Conservation (phyloP, 2,888 invertebrate genomes). For the Drosophila nigricruria region DNA sequence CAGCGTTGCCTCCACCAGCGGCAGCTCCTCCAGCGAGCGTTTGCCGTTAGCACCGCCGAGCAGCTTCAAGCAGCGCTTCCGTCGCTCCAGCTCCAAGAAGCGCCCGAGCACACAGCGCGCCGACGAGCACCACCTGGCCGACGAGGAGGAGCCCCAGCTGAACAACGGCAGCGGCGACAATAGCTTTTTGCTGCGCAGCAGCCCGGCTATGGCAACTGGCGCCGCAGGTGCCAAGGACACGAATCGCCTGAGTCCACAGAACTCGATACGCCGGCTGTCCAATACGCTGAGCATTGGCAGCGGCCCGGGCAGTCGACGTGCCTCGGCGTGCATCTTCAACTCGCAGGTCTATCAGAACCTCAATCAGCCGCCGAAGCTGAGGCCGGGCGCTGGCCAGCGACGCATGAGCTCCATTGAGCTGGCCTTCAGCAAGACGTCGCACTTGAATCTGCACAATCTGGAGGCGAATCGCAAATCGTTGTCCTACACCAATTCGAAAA, state of each 20-base stretch:
- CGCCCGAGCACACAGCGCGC: slow-evolving; percentile 58
- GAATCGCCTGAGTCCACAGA: slow-evolving; percentile 89
- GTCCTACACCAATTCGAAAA: slow-evolving; percentile 84
- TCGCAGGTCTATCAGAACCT: slow-evolving; percentile 85
- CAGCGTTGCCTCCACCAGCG: slow-evolving; percentile 28
- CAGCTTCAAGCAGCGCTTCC: slow-evolving; percentile 87
- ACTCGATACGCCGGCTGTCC: slow-evolving; percentile 87
- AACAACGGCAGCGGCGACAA: slow-evolving; percentile 90
- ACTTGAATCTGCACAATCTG: slow-evolving; percentile 84
- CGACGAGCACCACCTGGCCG: slow-evolving; percentile 85
- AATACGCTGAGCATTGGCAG: slow-evolving; percentile 81
- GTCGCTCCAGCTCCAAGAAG: slow-evolving; percentile 90
- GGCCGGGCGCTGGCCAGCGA: slow-evolving; percentile 72
- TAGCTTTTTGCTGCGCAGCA: slow-evolving; percentile 85
- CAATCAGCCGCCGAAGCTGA: slow-evolving; percentile 84
- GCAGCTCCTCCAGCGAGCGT: slow-evolving; percentile 16
- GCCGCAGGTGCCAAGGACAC: slow-evolving; percentile 86
- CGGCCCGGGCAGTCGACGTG: slow-evolving; percentile 78
- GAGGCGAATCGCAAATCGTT: slow-evolving; percentile 84
- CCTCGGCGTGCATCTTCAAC: slow-evolving; percentile 84
- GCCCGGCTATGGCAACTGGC: background rate
- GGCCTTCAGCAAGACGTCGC: slow-evolving; percentile 84
- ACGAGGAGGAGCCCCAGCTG: slow-evolving; percentile 87
- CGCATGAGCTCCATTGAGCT: slow-evolving; percentile 85
- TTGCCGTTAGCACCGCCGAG: slow-evolving; percentile 24